Evolutionary conservation across 2,888 invertebrate species (phyloP).

Genomic region (Drosophila subsilvestris): DNA sequence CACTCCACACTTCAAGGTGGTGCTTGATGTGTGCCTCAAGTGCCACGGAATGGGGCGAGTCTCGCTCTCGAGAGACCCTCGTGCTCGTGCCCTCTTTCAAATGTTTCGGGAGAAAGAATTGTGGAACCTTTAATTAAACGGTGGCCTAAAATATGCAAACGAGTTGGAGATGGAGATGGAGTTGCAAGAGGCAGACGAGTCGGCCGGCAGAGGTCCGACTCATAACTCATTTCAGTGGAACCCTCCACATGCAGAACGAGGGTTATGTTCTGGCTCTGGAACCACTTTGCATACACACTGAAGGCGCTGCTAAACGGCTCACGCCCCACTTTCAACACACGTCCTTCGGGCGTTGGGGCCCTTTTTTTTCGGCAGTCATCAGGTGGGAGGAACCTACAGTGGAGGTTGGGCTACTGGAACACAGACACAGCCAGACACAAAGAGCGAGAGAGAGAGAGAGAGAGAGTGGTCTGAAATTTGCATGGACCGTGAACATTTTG

Average conservation of each 20-base stretch:
- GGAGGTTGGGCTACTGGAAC: slow-evolving; percentile 1
- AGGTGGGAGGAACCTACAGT: slow-evolving; percentile 42
- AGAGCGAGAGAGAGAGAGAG: neutral
- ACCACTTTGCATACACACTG: slow-evolving; percentile 80
- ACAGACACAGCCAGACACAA: neutral
- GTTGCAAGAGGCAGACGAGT: neutral
- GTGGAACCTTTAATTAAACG: slow-evolving; percentile 84
- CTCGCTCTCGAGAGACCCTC: slow-evolving; percentile 74
- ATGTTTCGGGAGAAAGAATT: slow-evolving; percentile 57
- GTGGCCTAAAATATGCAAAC: slow-evolving; percentile 84
- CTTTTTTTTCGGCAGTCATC: slow-evolving; percentile 51
- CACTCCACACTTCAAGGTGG: slow-evolving; percentile 40
- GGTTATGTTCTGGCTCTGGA: slow-evolving; percentile 29
- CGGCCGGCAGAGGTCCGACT: slow-evolving; percentile 61
- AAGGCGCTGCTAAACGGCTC: slow-evolving; percentile 70
- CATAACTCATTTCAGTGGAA: slow-evolving; percentile 82
- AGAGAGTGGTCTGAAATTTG: slow-evolving; percentile 52
- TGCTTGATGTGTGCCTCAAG: slow-evolving; percentile 46
- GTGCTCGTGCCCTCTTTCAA: slow-evolving; percentile 80
- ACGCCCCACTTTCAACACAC: slow-evolving; percentile 82
- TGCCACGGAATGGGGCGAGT: slow-evolving; percentile 45
- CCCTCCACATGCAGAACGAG: neutral
- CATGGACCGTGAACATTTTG: slow-evolving; percentile 66
- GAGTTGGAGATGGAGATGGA: slow-evolving; percentile 52
- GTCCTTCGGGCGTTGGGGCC: slow-evolving; percentile 44